Evolutionary conservation across 2,888 invertebrate species (phyloP), one percentile per base, ranked within the genome.

Genomic region (Apotomis capreana): DNA sequence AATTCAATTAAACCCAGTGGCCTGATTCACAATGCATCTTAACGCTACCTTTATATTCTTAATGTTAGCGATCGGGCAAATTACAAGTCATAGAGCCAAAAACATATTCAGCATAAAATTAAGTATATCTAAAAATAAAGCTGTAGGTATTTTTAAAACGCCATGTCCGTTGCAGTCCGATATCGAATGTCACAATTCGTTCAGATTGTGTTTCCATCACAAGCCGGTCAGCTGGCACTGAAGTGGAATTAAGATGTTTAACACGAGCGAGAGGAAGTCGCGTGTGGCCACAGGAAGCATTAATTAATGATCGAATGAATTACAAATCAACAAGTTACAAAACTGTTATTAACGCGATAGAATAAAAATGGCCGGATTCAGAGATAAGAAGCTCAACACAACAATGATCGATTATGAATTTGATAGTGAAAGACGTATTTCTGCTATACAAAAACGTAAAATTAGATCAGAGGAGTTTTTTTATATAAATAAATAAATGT

Each of bases 121-220:
- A 5, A 44, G 44, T 49, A 55, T 54, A 40, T 52, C 15, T 10
- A 63, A 60, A 10, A 26, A 6, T 13, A 26, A 26, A 44, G 10
- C 3, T 40, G 40, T 51, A 59, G 40, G 15, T 26, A 60, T n/a
- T n/a, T 46, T 77, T 76, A 78, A 81, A 77, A 80, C 78, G 83
- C 75, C 78, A 78, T 80, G 83, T 85, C 83, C 83, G 83, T 82
- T 83, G 79, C 77, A 78, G 77, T 77, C 76, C 75, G 75, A 81
- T 91, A 89, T 92, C 87, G 78, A 81, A 80, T 92, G 81, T 84
- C 91, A 79, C 82, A 90, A 83, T 88, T 86, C 85, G 80, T 80
- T 76, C 74, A 82, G 88, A 87, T 91, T 81, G 83, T 76, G 84
- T 92, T 90, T 65, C 86, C 91, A 62, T 70, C 68, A n/a, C 71